Evolutionary conservation across 2,888 invertebrate species (phyloP), one percentile per base, ranked within the genome.

Genomic region (Globia sparganii): DNA sequence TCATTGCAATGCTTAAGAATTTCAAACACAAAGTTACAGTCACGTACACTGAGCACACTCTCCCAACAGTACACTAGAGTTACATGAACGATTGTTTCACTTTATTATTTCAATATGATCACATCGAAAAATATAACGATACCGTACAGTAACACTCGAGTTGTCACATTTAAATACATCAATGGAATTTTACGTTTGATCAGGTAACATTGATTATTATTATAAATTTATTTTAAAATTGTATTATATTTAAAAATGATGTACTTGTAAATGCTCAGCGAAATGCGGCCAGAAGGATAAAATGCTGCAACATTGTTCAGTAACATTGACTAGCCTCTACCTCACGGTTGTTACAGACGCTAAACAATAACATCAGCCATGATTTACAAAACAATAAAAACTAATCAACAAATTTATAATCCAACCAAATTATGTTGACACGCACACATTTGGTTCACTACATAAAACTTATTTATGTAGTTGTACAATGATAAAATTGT

Each of bases 41-140:
- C 91, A 94, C 92, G 91, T 90, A 89, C 94, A 94, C 94, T 95
- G 96, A 96, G 94, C 95, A 94, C 94, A 91, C 91, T 91, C 92
- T 94, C 93, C 92, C 86, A 90, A 89, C 88, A 88, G 89, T 90
- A 90, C 90, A 90, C 88, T 37, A 8, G 9, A 37, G 90, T 89
- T 90, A 91, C 86, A 90, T 86, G 88, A 86, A 87, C 43, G 90
- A 90, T 90, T 73, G 70, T 68, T 91, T 91, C 88, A 91, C 91
- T 91, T 91, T 87, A 89, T 86, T 89, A 90, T 58, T 58, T 68
- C 83, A 89, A 91, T 90, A 91, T 88, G 90, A 92, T 92, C 92
- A 94, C 91, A 93, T 94, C 92, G 92, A 95, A 94, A 94, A 94
- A 93, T 93, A 94, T 94, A 91, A 90, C 88, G 93, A 92, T 93